phyloP scores from a whole-genome alignment of 2,888 invertebrate species.

The Petrolisthes cinctipes region DNA sequence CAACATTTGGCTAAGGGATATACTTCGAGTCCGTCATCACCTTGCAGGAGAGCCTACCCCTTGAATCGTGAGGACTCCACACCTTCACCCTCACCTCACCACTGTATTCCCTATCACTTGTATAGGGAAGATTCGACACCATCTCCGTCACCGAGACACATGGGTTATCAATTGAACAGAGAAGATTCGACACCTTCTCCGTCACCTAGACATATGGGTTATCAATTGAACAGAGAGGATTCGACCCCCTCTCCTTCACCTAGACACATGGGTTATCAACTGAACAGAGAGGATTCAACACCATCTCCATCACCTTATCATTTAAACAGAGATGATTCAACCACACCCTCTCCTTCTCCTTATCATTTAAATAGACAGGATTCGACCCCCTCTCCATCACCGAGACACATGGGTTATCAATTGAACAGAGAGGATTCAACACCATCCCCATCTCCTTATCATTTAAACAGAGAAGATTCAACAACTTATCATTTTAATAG shows the following conservation, averaged over 20 bases:
- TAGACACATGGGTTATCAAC: too few relatives aligned
- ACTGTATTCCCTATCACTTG: not conserved
- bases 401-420: too few relatives aligned
- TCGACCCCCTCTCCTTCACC: conserved; percentile 3
- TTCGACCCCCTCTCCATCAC: conserved; percentile 4
- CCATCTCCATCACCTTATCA: not conserved
- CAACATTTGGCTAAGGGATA: too few relatives aligned
- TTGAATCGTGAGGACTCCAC: conserved; percentile 26
- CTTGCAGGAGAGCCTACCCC: too few relatives aligned
- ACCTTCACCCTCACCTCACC: not conserved
- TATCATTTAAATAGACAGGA: conserved; percentile 2
- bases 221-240: conserved; percentile 8
- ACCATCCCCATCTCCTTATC: not conserved
- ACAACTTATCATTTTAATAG: not conserved
- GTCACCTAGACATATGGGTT: too few relatives aligned
- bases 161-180: too few relatives aligned
- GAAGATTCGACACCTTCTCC: too few relatives aligned
- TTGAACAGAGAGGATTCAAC: conserved; percentile 5
- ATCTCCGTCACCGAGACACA: too few relatives aligned
- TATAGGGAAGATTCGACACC: conserved; percentile 4
- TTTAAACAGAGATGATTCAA: too few relatives aligned
- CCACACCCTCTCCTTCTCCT: not conserved
- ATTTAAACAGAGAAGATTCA: not conserved
- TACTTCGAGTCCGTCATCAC: too few relatives aligned
- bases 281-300: not conserved